Evolutionary conservation across 2,797 vertebrate genomes (phyloP).

Genomic region (Poeciliopsis gracilis): DNA sequence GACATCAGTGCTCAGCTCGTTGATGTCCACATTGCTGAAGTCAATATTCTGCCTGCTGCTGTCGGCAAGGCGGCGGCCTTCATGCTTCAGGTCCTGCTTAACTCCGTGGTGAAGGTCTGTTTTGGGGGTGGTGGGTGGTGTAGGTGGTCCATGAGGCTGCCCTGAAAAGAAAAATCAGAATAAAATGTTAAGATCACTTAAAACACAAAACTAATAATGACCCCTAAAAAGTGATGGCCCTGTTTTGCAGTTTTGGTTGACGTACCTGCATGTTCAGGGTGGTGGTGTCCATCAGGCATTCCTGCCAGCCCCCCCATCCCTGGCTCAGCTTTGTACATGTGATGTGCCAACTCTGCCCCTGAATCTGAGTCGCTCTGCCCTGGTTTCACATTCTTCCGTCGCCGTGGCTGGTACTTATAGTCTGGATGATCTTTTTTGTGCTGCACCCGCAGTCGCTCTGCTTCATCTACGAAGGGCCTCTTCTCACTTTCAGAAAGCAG

Average conservation of each 20-base stretch:
- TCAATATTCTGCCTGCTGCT: slow-evolving; percentile 96
- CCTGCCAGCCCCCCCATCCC: slow-evolving; percentile 79
- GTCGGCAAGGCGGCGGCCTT: slow-evolving; percentile 89
- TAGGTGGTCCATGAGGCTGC: slow-evolving; percentile 93
- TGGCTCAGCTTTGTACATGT: slow-evolving; percentile 89
- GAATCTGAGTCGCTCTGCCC: slow-evolving; percentile 93
- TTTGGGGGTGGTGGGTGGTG: slow-evolving; percentile 95
- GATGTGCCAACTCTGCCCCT: slow-evolving; percentile 87
- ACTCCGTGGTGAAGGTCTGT: slow-evolving; percentile 88
- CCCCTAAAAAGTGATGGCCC: neutral
- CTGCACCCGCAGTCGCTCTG: slow-evolving; percentile 93
- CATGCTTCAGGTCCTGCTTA: slow-evolving; percentile 92
- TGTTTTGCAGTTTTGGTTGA: neutral
- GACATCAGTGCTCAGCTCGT: slow-evolving; percentile 97
- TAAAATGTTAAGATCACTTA: neutral
- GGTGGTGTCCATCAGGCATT: slow-evolving; percentile 86
- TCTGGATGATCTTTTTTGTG: slow-evolving; percentile 99
- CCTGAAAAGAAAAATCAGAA: slow-evolving; percentile 71
- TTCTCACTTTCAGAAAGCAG: slow-evolving; percentile 96
- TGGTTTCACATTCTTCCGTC: slow-evolving; percentile 93
- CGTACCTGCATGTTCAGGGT: slow-evolving; percentile 89
- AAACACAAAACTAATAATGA: slow-evolving; percentile 5
- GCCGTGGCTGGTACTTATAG: slow-evolving; percentile 97
- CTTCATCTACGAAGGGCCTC: slow-evolving; percentile 96
- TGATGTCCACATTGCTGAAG: slow-evolving; percentile 99